Evolutionary conservation across 2,113 vertebrate genomes (phyloP), one percentile per base, ranked within the genome.

Genomic region (Brachyhypopomus occidentalis): DNA sequence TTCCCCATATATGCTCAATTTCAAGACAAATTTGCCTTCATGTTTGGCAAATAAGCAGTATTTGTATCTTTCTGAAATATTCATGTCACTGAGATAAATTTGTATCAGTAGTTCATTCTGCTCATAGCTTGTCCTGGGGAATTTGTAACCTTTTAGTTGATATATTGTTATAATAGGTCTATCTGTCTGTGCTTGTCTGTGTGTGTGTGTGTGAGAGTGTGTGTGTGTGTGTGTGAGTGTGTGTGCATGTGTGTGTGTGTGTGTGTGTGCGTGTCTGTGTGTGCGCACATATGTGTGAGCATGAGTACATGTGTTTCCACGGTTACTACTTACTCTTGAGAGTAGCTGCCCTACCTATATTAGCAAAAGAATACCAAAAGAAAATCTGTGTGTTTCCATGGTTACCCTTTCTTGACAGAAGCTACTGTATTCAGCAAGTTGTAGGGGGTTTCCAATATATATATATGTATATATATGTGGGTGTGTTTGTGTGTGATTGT

Each of bases 301-400:
- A 41, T 58, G 78, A 55, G 77, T 41, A 56, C 41, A 58, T 77
- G 72, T 77, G 73, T 81, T 78, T 81, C 73, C 74, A 80, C 58
- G 72, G 79, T 48, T 70, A 75, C 79, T 66, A 59, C 63, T 69
- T 27, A 27, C 78, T 72, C 77, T 71, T 20, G 55, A 80, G 74
- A 84, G 30, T 72, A 45, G 60, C 67, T 72, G 78, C 52, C 38
- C 20, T 64, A 25, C 25, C 77, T 56, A 81, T 55, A 76, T 74
- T 78, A 70, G 22, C 19, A 71, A 60, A 41, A 81, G 60, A 76
- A 84, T 72, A 76, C 76, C 78, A 81, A 74, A 76, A 77, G 55
- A 72, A 79, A 59, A 63, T 78, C 72, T 63, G 63, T 58, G 76
- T 16, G 84, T 85, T 85, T 75, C 80, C 80, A 85, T 85, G 84